A percentile compares a stretch with the other conserved stretches of the same genome.
Evolutionary conservation across 2,113 vertebrate species (phyloP).

Genomic region (Azemiops feae): DNA sequence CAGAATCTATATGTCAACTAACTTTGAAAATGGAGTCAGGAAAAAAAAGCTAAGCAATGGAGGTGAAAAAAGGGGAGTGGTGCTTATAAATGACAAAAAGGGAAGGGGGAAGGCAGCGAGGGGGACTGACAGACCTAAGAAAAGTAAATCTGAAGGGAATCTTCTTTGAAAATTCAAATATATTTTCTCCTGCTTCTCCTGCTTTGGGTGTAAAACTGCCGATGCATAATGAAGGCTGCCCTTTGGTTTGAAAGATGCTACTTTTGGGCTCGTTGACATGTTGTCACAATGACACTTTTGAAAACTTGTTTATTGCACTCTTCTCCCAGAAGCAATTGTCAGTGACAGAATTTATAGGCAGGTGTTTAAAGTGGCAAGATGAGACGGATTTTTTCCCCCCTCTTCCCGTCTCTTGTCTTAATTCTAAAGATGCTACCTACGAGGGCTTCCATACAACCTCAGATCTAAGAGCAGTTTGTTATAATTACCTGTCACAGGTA

Average conservation of each 20-base stretch:
- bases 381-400: background rate
- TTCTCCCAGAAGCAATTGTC: constrained; percentile 43
- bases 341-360: constrained; percentile 31
- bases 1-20: background rate
- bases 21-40: background rate
- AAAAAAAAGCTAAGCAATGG: background rate
- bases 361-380: constrained; percentile 27
- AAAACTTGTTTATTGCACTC: constrained; percentile 48
- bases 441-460: background rate
- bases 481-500: constrained; percentile 2
- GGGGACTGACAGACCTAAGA: background rate
- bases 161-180: constrained; percentile 13
- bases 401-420: background rate
- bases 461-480: constrained; percentile 4
- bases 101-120: background rate
- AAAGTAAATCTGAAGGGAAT: constrained; percentile 9
- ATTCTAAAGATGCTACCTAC: constrained; percentile 9
- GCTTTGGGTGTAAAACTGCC: background rate
- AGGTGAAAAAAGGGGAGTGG: background rate
- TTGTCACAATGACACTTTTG: constrained; percentile 53
- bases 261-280: constrained; percentile 25
- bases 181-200: constrained; percentile 23
- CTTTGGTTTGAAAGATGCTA: constrained; percentile 12
- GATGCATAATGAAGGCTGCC: constrained; percentile 27
- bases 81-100: background rate